Evolutionary conservation across 2,797 vertebrate species (phyloP), one percentile per base, ranked within the genome.

Genomic region (Euthynnus affinis): DNA sequence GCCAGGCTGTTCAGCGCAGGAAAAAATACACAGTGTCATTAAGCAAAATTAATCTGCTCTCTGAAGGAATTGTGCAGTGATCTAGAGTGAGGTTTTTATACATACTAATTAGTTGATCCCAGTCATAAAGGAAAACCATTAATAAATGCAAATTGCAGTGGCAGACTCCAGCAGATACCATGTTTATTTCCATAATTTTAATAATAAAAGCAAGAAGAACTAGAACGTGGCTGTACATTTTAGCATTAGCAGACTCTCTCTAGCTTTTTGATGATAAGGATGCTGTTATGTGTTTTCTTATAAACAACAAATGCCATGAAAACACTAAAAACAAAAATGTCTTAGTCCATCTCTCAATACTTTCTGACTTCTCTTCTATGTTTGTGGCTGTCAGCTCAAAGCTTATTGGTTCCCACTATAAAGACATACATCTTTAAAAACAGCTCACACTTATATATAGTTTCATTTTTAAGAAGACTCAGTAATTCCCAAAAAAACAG

Each of bases 101-200:
- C 94, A 94, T 90, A 86, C 92, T 96, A 96, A 95, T 96, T 95
- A 96, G 95, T 93, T 89, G 92, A 94, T 96, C 93, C 93, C 95
- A 94, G 94, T 96, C 94, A 95, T 92, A 90, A 94, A 93, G 48
- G 88, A 91, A 94, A 88, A 84, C 76, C 88, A 91, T 88, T 88
- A 91, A 85, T 81, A 85, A 79, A 93, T 94, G 90, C 87, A 91
- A 93, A 95, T 94, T 85, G 80, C 73, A 49, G 4, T 18, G 9
- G 55, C 68, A 61, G 80, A 75, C 71, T 76, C 57, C 61, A 34
- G 65, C 71, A 80, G 83, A 83, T 76, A 88, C 60, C 76, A 46
- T 82, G 77, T 84, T 88, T 87, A 87, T 88, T 87, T 87, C 72
- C 87, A 90, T 81, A 8, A 78, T 84, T 78, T 80, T 67, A 86